phyloP scores from a whole-genome alignment of 2,888 invertebrate genomes.

The Clostera curtula region DNA sequence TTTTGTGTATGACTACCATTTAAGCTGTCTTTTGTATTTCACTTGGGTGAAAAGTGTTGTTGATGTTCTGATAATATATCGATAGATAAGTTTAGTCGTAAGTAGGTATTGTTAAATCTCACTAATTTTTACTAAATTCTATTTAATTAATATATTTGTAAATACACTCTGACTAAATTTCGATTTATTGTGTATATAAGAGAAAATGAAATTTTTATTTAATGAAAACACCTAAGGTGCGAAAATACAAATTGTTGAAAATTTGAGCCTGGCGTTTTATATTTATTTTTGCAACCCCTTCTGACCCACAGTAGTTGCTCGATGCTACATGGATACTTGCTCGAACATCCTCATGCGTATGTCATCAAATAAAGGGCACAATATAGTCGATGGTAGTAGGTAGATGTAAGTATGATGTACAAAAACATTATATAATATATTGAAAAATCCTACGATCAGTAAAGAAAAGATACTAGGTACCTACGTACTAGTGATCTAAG shows the following conservation, averaged over 20 bases:
- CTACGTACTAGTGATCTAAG: too few relatives aligned
- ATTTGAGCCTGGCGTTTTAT: constrained; percentile 43
- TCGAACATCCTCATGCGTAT: too few relatives aligned
- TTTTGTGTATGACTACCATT: constrained; percentile 53
- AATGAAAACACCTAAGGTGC: constrained; percentile 71
- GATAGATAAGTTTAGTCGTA: constrained; percentile 58
- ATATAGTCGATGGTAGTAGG: too few relatives aligned
- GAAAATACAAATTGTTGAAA: constrained; percentile 73
- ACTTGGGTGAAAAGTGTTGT: constrained; percentile 68
- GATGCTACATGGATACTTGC: too few relatives aligned
- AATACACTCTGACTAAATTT: constrained; percentile 75
- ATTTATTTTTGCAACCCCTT: too few relatives aligned
- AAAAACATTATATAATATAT: too few relatives aligned
- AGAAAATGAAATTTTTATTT: constrained; percentile 69
- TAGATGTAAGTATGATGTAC: too few relatives aligned
- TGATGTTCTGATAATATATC: constrained; percentile 63
- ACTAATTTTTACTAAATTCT: constrained; percentile 76
- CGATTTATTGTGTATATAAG: constrained; percentile 74
- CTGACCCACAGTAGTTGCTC: too few relatives aligned
- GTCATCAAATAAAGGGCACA: too few relatives aligned
- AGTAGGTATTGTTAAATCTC: constrained; percentile 74
- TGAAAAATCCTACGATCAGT: too few relatives aligned
- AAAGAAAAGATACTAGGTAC: too few relatives aligned
- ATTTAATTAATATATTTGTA: constrained; percentile 76
- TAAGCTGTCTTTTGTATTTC: constrained; percentile 59